Conservation (phyloP, 2,888 invertebrate genomes). For the Rotaria magnacalcarata region DNA sequence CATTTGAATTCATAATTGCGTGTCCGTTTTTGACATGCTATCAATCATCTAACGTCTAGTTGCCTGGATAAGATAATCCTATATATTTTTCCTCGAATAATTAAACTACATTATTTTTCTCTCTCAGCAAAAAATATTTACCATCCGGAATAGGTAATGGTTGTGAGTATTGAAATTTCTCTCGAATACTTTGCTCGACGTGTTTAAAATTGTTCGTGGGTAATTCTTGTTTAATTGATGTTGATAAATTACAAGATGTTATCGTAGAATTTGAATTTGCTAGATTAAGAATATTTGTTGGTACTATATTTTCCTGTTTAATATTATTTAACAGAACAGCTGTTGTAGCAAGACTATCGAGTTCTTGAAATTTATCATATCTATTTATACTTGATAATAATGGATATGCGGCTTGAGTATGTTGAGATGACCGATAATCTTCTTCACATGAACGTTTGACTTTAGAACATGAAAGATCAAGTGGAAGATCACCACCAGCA, state of each 20-base stretch:
- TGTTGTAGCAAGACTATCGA: not conserved
- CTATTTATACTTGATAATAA: not conserved
- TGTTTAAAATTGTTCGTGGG: slow-evolving; percentile 1
- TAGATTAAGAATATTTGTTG: not conserved
- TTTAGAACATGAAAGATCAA: slow-evolving; percentile 32
- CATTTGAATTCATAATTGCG: no score
- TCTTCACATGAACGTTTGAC: slow-evolving; percentile 6
- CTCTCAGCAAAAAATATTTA: slow-evolving; percentile 30
- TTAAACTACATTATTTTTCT: no score
- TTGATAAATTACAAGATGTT: not conserved
- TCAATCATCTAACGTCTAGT: no score
- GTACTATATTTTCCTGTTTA: not conserved
- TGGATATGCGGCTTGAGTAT: not conserved
- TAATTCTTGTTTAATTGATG: slow-evolving; percentile 7
- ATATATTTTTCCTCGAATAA: no score
- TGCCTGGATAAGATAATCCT: no score
- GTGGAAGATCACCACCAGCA: not conserved
- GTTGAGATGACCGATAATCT: not conserved
- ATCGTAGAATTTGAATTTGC: not conserved
- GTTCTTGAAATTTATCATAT: slow-evolving; percentile 26
- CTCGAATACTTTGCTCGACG: slow-evolving; percentile 21
- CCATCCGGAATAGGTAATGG: slow-evolving; percentile 49
- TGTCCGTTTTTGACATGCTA: not conserved
- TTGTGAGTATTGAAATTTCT: slow-evolving; percentile 48
- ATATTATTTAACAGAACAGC: slow-evolving; percentile 7